Percentiles rank a stretch among this genome's conserved stretches.
phyloP scores from a whole-genome alignment of 2,888 invertebrate species.

The Bembecia ichneumoniformis region DNA sequence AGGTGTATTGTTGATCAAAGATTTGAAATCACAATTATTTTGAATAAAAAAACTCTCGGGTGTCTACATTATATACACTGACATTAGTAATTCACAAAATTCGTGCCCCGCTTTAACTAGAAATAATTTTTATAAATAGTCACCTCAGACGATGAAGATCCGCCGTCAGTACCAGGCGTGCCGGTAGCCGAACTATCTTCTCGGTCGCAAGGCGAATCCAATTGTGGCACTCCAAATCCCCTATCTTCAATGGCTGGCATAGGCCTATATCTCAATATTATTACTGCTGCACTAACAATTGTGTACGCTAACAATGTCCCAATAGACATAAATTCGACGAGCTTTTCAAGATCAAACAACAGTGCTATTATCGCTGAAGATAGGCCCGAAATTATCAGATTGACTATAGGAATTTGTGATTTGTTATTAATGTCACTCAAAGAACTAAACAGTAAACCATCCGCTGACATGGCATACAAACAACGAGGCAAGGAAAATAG shows the following conservation, averaged over 20 bases:
- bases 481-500: conserved; percentile 88
- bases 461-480: conserved; percentile 92
- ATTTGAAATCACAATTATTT: too few species aligned
- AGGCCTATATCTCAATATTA: conserved; percentile 86
- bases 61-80: too few species aligned
- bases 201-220: conserved; percentile 70
- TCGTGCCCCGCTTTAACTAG: too few species aligned
- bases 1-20: too few species aligned
- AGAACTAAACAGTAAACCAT: conserved; percentile 87
- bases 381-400: conserved; percentile 83
- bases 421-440: conserved; percentile 82
- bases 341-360: conserved; percentile 87
- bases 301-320: conserved; percentile 91
- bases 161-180: conserved; percentile 73
- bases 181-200: conserved; percentile 76
- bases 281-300: conserved; percentile 91
- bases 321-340: conserved; percentile 96
- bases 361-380: conserved; percentile 85
- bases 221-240: conserved; percentile 54
- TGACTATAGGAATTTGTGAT: conserved; percentile 85
- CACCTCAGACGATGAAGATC: conserved; percentile 73
- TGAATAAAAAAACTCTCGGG: too few species aligned
- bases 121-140: conserved; percentile 5
- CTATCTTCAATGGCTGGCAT: conserved; percentile 62
- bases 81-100: too few species aligned